These are phyloP conservation scores for Gnatocerus cornutus DNA, from an alignment of 2,888 invertebrate species.

Conservation along the genomic window DNA sequence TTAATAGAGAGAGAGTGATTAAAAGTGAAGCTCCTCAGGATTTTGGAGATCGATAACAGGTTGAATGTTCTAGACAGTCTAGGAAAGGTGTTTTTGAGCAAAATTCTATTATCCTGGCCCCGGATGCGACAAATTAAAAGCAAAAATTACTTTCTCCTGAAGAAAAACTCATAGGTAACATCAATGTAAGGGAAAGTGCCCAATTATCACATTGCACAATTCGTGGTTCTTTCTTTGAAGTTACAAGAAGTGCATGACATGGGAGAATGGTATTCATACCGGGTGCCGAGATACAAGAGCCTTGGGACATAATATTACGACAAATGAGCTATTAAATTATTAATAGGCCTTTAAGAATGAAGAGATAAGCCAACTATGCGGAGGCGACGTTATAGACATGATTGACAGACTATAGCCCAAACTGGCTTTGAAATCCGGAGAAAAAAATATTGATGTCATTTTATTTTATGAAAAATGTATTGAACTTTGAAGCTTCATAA, in stretches of 20 bases:
- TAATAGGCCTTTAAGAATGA: neutral
- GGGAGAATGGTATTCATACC: neutral
- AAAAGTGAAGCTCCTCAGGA: neutral
- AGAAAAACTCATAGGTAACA: slow-evolving; percentile 1
- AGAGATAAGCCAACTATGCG: neutral
- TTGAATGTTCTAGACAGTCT: slow-evolving; percentile 1
- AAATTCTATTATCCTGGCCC: slow-evolving; percentile 1
- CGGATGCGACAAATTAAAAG: slow-evolving; percentile 19
- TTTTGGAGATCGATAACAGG: slow-evolving; percentile 1
- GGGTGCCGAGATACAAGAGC: neutral
- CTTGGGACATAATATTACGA: neutral
- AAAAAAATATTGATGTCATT: neutral
- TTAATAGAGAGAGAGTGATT: slow-evolving; percentile 25
- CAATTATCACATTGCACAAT: slow-evolving; percentile 14
- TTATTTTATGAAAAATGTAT: neutral
- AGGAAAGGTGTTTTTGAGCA: neutral
- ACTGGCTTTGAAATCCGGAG: neutral
- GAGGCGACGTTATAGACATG: neutral
- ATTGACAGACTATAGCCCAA: neutral
- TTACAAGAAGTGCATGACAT: slow-evolving; percentile 4
- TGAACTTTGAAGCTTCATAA: no score
- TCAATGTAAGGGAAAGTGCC: slow-evolving; percentile 2
- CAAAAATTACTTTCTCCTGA: slow-evolving; percentile 14
- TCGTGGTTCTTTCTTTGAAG: slow-evolving; percentile 8
- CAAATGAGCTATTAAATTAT: slow-evolving; percentile 10